A percentile compares a stretch with the other conserved stretches of the same genome.
These are phyloP conservation scores for Tetragonula carbonaria DNA, from an alignment of 2,888 invertebrate species.

Conservation along the genomic window DNA sequence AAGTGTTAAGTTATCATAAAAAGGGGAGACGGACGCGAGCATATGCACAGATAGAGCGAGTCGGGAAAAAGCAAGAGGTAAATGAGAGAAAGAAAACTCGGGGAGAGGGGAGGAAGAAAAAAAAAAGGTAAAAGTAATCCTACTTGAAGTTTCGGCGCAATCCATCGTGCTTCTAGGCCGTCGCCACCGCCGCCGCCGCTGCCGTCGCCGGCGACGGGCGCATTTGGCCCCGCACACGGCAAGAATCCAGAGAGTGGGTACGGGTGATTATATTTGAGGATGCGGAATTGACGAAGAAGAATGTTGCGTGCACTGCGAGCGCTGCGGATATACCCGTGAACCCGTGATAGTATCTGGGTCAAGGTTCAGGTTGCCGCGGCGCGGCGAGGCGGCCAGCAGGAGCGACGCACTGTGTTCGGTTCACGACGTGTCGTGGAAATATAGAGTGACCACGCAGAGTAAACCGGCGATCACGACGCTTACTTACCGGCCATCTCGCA, in stretches of 20 bases:
- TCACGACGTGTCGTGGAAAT: conserved; percentile 35
- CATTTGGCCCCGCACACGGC: conserved; percentile 77
- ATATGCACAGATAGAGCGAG: background rate
- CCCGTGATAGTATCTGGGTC: conserved; percentile 73
- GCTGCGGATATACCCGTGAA: conserved; percentile 69
- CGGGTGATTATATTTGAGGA: conserved; percentile 62
- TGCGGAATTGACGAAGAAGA: conserved; percentile 65
- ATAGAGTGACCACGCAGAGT: conserved; percentile 30
- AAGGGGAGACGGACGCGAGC: background rate
- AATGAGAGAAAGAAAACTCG: conserved; percentile 20
- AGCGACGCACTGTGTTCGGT: conserved; percentile 54
- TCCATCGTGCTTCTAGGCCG: conserved; percentile 81
- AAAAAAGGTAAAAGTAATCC: conserved; percentile 67
- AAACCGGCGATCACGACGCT: conserved; percentile 42
- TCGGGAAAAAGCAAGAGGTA: background rate
- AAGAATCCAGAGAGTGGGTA: conserved; percentile 68
- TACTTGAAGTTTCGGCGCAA: conserved; percentile 83
- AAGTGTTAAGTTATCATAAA: background rate
- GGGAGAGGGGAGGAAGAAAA: background rate
- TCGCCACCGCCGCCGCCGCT: conserved; percentile 72
- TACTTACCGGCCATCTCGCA: conserved; percentile 80
- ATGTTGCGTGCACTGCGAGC: conserved; percentile 56
- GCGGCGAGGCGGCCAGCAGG: conserved; percentile 49
- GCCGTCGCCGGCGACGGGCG: conserved; percentile 77
- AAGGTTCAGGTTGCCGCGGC: conserved; percentile 73